Conservation (phyloP, 2,113 vertebrate genomes). For the cattle (Bos taurus) region DNA sequence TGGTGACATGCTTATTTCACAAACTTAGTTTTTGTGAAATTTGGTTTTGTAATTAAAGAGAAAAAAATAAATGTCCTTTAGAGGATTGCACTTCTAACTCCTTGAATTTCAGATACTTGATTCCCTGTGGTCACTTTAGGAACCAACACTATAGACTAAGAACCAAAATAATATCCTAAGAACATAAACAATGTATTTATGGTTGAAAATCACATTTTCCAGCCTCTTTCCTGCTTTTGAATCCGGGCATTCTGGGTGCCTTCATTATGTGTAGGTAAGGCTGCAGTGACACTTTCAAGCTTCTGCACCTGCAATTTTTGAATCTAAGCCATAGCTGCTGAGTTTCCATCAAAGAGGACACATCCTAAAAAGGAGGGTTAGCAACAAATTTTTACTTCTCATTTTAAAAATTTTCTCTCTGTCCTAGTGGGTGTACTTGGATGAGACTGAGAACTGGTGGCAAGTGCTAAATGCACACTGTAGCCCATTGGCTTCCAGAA, state of each 20-base stretch:
- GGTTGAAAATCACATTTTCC: not conserved
- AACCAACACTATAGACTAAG: not conserved
- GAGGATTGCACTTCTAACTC: not conserved
- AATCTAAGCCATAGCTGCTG: constrained; percentile 47
- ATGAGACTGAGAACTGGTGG: not conserved
- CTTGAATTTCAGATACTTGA: not conserved
- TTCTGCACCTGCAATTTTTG: constrained; percentile 71
- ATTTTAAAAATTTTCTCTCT: not conserved
- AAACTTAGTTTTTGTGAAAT: not conserved
- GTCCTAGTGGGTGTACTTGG: not conserved
- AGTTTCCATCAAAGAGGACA: not conserved
- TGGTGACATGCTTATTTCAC: not conserved
- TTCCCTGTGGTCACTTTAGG: not conserved
- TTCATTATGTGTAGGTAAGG: not conserved
- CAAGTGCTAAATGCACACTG: accelerated
- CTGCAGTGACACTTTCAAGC: not conserved
- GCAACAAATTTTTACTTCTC: not conserved
- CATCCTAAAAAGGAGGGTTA: constrained; percentile 1
- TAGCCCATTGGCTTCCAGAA: not conserved
- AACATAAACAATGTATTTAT: not conserved
- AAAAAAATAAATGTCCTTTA: not conserved
- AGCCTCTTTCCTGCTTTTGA: not conserved
- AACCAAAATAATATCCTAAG: not conserved
- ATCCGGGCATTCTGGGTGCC: not conserved
- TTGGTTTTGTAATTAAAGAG: not conserved